A percentile compares a stretch with the other conserved stretches of the same genome.
Evolutionary conservation across 2,888 invertebrate species (phyloP).

Genomic region (Polyommatus icarus): DNA sequence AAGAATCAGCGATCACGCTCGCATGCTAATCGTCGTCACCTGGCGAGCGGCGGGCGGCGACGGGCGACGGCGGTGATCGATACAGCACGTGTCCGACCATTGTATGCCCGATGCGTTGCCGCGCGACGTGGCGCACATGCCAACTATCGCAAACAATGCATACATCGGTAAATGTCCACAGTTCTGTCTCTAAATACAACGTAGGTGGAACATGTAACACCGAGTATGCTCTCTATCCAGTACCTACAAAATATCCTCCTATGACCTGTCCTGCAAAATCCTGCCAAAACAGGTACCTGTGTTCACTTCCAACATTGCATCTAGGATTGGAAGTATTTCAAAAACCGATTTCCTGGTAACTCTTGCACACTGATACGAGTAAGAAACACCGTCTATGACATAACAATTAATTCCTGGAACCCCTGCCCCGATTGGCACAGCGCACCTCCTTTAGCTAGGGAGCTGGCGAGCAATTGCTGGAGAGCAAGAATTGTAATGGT

Average conservation of each 20-base stretch:
- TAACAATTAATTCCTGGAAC: conserved; percentile 24
- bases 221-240: not conserved
- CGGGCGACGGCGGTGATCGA: conserved; percentile 50
- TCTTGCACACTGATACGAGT: not conserved
- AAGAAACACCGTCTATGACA: conserved; percentile 12
- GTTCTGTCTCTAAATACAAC: conserved; percentile 48
- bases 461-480: no score
- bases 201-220: not conserved
- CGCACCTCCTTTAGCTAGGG: no score
- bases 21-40: conserved; percentile 72
- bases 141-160: conserved; percentile 70
- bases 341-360: not conserved
- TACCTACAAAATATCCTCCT: not conserved
- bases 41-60: conserved; percentile 51
- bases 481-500: no score
- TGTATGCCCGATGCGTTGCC: conserved; percentile 69
- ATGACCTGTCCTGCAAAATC: not conserved
- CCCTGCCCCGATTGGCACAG: conserved; percentile 6
- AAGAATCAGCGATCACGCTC: conserved; percentile 60
- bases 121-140: conserved; percentile 69
- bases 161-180: conserved; percentile 70
- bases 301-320: not conserved
- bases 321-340: not conserved
- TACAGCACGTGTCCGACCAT: conserved; percentile 75
- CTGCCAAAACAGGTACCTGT: not conserved